Percentiles rank a stretch among this genome's conserved stretches.
Conservation (phyloP, 2,888 invertebrate species). For the Hirtodrosophila duncani region DNA sequence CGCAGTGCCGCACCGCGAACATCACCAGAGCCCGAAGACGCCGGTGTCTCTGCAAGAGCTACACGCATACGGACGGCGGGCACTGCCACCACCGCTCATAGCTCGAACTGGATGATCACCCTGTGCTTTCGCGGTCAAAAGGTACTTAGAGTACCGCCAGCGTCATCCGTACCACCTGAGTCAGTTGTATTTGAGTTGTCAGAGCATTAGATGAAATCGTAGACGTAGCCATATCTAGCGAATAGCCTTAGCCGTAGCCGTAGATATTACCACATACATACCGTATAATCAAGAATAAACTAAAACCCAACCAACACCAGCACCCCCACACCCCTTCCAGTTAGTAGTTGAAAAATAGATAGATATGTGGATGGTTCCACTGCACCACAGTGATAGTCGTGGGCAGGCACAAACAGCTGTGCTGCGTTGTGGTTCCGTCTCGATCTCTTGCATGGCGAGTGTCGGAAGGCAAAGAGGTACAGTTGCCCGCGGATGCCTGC, state of each 20-base stretch:
- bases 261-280: constrained; percentile 15
- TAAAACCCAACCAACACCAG: constrained; percentile 13
- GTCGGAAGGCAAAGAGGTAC: too few species aligned
- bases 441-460: too few species aligned
- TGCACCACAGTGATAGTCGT: too few species aligned
- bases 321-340: too few species aligned
- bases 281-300: too few species aligned
- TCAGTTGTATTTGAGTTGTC: constrained; percentile 79
- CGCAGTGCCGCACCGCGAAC: constrained; percentile 1
- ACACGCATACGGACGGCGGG: constrained; percentile 32
- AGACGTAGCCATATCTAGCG: constrained; percentile 50
- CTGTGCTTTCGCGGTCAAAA: constrained; percentile 78
- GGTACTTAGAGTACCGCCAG: constrained; percentile 78
- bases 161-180: constrained; percentile 78
- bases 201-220: constrained; percentile 74
- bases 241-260: constrained; percentile 37
- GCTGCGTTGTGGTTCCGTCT: too few species aligned
- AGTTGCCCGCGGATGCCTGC: too few species aligned
- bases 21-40: constrained; percentile 22
- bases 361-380: too few species aligned
- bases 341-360: too few species aligned
- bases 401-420: too few species aligned
- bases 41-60: constrained; percentile 19
- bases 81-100: constrained; percentile 20
- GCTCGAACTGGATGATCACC: constrained; percentile 72